These are phyloP conservation scores for Plagodis pulveraria DNA, from an alignment of 2,888 invertebrate species.

Conservation along the genomic window DNA sequence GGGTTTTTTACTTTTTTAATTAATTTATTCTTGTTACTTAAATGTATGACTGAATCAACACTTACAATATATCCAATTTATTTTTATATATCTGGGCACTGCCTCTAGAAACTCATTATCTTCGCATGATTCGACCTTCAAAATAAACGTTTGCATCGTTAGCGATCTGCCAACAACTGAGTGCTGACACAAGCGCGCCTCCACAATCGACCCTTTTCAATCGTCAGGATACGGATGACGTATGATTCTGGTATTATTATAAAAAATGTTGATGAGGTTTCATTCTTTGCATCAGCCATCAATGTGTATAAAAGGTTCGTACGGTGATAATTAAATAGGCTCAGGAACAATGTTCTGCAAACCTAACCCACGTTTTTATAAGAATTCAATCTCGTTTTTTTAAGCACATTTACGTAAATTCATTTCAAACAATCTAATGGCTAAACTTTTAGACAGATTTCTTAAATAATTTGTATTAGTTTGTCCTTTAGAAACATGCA, in stretches of 20 bases:
- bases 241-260: conserved; percentile 19
- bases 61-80: background rate
- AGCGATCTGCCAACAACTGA: conserved; percentile 59
- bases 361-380: too few relatives aligned
- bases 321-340: too few relatives aligned
- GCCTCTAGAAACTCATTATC: background rate
- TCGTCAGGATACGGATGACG: conserved; percentile 20
- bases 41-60: too few relatives aligned
- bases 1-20: too few relatives aligned
- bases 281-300: background rate
- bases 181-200: conserved; percentile 63
- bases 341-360: too few relatives aligned
- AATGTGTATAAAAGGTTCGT: background rate
- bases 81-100: background rate
- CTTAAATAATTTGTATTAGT: too few relatives aligned
- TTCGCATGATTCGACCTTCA: conserved; percentile 9
- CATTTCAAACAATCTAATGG: too few relatives aligned
- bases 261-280: conserved; percentile 9
- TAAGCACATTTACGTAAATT: too few relatives aligned
- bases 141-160: conserved; percentile 53
- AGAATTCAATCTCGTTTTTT: too few relatives aligned
- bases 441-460: too few relatives aligned
- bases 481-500: too few relatives aligned
- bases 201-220: conserved; percentile 63
- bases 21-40: too few relatives aligned